These are phyloP conservation scores for Sinocyclocheilus grahami DNA, from an alignment of 2,113 vertebrate genomes.

Conservation along the genomic window DNA sequence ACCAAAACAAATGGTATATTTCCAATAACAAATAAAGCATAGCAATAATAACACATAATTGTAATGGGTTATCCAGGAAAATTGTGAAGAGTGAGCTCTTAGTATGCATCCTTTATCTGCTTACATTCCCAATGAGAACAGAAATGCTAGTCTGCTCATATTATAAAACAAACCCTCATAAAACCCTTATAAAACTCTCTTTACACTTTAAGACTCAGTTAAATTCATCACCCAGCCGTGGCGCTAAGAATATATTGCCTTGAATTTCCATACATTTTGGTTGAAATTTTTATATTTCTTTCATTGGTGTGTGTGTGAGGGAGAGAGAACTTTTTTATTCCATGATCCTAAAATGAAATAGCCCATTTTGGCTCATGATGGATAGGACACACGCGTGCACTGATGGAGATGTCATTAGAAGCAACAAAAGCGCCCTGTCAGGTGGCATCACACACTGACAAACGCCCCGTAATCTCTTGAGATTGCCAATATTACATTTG, in stretches of 20 bases:
- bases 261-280: conserved; percentile 86
- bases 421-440: conserved; percentile 49
- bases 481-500: conserved; percentile 48
- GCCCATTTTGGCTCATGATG: conserved; percentile 72
- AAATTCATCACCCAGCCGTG: conserved; percentile 79
- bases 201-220: conserved; percentile 64
- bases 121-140: conserved; percentile 26
- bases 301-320: conserved; percentile 74
- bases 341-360: conserved; percentile 72
- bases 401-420: conserved; percentile 46
- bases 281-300: conserved; percentile 79
- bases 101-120: too few relatives aligned
- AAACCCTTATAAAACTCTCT: conserved; percentile 65
- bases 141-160: conserved; percentile 47
- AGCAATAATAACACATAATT: conserved; percentile 29
- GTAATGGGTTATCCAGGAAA: conserved; percentile 2
- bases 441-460: conserved; percentile 38
- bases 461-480: conserved; percentile 37
- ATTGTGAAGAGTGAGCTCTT: background rate
- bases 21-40: conserved; percentile 49
- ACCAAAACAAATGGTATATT: conserved; percentile 47
- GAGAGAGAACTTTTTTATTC: conserved; percentile 73
- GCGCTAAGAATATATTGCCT: conserved; percentile 81
- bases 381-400: conserved; percentile 65
- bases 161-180: conserved; percentile 62